phyloP scores from a whole-genome alignment of 2,888 invertebrate genomes.

The Aelia acuminata region DNA sequence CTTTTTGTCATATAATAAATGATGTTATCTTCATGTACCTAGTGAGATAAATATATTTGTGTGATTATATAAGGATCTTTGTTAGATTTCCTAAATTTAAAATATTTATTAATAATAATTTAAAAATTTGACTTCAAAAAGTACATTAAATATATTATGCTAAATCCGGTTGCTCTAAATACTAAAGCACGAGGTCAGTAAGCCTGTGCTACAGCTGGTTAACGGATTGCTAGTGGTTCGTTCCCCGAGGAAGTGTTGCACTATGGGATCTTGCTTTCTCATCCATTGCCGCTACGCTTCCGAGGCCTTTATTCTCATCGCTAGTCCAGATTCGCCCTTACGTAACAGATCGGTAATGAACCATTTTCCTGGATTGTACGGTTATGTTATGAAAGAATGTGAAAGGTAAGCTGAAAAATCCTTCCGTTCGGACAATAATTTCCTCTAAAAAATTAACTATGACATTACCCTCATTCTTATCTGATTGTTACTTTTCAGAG shows the following conservation, averaged over 20 bases:
- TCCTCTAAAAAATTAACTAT: neutral
- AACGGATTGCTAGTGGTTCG: neutral
- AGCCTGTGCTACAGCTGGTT: neutral
- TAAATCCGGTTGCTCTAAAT: neutral
- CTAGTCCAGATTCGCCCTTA: neutral
- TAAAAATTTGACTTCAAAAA: no score
- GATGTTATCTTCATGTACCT: no score
- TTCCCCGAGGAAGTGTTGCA: neutral
- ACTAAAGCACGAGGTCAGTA: neutral
- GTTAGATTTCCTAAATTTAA: no score
- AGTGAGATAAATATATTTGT: no score
- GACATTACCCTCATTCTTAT: neutral
- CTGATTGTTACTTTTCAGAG: no score
- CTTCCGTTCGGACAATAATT: neutral
- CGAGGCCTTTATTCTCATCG: conserved; percentile 9
- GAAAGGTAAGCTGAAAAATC: neutral
- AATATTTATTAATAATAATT: no score
- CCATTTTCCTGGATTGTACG: neutral
- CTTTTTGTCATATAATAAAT: no score
- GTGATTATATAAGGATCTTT: no score
- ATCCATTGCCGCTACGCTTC: neutral
- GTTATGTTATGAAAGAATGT: neutral
- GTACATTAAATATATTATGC: no score
- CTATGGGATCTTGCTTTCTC: conserved; percentile 15
- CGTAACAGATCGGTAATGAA: conserved; percentile 12